These are phyloP conservation scores for Pandemis heparana DNA, from an alignment of 2,888 invertebrate species.

Conservation along the genomic window DNA sequence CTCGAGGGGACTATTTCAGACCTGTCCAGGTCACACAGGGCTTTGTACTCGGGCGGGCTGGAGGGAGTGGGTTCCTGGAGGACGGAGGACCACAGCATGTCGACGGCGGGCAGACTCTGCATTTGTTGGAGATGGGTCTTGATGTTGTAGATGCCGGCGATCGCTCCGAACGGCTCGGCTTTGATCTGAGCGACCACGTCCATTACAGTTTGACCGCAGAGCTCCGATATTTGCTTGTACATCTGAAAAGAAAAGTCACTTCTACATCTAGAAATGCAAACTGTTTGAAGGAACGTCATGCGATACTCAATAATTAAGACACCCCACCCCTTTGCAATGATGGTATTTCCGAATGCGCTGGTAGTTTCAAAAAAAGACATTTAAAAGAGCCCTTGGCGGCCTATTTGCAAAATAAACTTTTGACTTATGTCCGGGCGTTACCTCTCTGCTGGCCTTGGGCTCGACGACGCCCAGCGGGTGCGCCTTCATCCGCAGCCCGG, in stretches of 20 bases:
- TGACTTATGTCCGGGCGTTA: constrained; percentile 48
- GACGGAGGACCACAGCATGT: constrained; percentile 68
- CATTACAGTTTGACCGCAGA: constrained; percentile 70
- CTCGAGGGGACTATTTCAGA: constrained; percentile 44
- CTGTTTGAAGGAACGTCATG: not conserved
- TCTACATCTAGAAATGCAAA: not conserved
- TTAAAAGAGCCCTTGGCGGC: no score
- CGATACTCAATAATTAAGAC: not conserved
- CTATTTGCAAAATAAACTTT: no score
- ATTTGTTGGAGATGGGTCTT: constrained; percentile 72
- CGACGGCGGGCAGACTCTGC: constrained; percentile 58
- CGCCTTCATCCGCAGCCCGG: constrained; percentile 79
- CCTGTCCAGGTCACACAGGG: constrained; percentile 51
- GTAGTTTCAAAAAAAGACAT: no score
- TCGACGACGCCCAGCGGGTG: constrained; percentile 76
- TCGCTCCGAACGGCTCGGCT: constrained; percentile 83
- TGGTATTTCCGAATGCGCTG: no score
- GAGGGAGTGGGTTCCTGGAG: constrained; percentile 60
- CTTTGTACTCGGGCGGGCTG: constrained; percentile 66
- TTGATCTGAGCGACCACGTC: constrained; percentile 81
- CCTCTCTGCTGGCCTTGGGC: constrained; percentile 68
- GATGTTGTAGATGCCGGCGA: constrained; percentile 88
- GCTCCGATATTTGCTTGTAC: constrained; percentile 79
- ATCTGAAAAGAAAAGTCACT: constrained; percentile 60
- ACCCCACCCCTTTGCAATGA: no score